Evolutionary conservation across 2,113 vertebrate genomes (phyloP).

Genomic region (Colaptes auratus): DNA sequence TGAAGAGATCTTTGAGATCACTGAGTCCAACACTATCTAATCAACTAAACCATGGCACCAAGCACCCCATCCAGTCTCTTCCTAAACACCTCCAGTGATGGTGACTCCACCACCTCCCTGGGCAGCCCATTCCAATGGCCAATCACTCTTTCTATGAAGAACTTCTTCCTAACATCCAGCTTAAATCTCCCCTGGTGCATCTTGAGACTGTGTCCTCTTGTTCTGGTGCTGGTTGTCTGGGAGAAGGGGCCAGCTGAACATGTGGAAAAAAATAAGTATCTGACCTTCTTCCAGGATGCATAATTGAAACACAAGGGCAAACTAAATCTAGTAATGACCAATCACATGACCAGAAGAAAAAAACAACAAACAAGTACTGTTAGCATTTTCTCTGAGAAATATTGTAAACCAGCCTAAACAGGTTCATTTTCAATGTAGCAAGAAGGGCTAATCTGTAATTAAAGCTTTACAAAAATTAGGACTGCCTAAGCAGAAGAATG

Average conservation of each 20-base stretch:
- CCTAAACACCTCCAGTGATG: too few species aligned
- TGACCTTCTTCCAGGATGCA: background rate
- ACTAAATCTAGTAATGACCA: background rate
- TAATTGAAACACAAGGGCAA: conserved; percentile 21
- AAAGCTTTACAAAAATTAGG: conserved; percentile 1
- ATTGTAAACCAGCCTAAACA: background rate
- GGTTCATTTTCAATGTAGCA: background rate
- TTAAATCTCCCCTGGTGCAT: too few species aligned
- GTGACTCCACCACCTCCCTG: too few species aligned
- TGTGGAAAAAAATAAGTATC: background rate
- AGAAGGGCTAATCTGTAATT: conserved; percentile 13
- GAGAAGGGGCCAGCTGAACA: background rate
- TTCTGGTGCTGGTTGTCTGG: too few species aligned
- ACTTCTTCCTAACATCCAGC: too few species aligned
- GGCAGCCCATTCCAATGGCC: too few species aligned
- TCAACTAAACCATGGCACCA: too few species aligned
- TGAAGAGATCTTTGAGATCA: too few species aligned
- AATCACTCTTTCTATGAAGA: too few species aligned
- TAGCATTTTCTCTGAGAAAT: background rate
- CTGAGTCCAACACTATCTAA: too few species aligned
- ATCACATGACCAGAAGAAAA: background rate
- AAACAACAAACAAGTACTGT: background rate
- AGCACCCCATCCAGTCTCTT: too few species aligned
- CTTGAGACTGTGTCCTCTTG: too few species aligned
- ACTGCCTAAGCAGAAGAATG: background rate